These are phyloP conservation scores for Diphyllodes magnificus DNA, from an alignment of 2,113 vertebrate genomes.

Conservation along the genomic window DNA sequence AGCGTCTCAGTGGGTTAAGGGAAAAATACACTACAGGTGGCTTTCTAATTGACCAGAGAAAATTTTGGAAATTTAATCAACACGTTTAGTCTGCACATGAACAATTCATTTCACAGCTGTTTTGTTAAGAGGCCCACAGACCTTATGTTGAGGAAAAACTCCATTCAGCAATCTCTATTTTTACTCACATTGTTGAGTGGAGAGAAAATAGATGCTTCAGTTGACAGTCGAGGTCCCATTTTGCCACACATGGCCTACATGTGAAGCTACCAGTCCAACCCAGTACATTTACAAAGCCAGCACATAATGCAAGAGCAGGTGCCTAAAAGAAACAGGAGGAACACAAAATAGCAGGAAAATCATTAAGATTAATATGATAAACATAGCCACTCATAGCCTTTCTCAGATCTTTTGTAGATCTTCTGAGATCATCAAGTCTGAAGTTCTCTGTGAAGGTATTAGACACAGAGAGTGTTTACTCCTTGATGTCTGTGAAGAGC, in stretches of 20 bases:
- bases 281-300: background rate
- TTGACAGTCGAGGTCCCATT: background rate
- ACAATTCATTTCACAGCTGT: background rate
- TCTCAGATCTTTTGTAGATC: background rate
- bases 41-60: slow-evolving; percentile 39
- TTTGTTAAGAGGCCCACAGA: background rate
- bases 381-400: background rate
- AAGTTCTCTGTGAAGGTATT: background rate
- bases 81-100: background rate
- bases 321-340: background rate
- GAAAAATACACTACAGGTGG: slow-evolving; percentile 15
- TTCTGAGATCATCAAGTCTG: background rate
- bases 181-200: background rate
- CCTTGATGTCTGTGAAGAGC: background rate
- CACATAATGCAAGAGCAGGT: background rate
- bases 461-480: background rate
- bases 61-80: slow-evolving; percentile 39
- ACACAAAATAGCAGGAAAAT: background rate
- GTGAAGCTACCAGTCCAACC: background rate
- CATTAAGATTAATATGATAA: background rate
- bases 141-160: background rate
- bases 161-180: background rate
- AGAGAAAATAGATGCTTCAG: background rate
- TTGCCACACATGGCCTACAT: background rate
- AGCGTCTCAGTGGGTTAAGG: background rate